These are phyloP conservation scores for Phoenicopterus ruber DNA, from an alignment of 2,113 vertebrate species.

Conservation along the genomic window DNA sequence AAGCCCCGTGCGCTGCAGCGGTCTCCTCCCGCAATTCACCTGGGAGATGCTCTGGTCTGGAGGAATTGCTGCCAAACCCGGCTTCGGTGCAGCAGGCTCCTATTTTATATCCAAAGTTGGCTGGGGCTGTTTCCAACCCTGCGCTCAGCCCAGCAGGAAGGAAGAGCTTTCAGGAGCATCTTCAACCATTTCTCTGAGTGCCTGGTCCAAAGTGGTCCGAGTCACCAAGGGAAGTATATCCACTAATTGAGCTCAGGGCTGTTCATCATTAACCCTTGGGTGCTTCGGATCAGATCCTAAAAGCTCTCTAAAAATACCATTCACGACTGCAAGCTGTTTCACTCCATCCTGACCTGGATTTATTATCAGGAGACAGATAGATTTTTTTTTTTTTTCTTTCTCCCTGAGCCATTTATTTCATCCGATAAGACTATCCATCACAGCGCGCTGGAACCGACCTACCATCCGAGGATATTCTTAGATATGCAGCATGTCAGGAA, in stretches of 20 bases:
- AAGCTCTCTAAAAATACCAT: slow-evolving; percentile 9
- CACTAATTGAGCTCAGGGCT: not conserved
- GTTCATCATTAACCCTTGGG: not conserved
- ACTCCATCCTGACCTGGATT: slow-evolving; percentile 11
- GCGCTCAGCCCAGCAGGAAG: not conserved
- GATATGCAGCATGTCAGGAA: slow-evolving; percentile 40
- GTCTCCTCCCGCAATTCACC: not conserved
- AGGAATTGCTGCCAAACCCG: not conserved
- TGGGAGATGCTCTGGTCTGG: not conserved
- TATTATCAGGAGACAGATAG: not conserved
- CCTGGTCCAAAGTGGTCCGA: not conserved
- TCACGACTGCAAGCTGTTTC: not conserved
- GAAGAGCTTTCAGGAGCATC: not conserved
- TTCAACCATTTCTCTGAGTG: not conserved
- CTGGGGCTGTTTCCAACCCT: not conserved
- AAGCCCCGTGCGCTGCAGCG: not conserved
- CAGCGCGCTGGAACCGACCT: not conserved
- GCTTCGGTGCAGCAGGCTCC: not conserved
- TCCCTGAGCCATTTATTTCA: not conserved
- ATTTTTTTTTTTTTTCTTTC: not conserved
- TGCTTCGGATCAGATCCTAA: not conserved
- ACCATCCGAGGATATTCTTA: slow-evolving; percentile 5
- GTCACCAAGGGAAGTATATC: not conserved
- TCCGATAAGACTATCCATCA: slow-evolving; percentile 17
- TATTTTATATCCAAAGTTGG: not conserved